Percentiles rank a stretch among this genome's conserved stretches.
These are phyloP conservation scores for Melieria crassipennis DNA, from an alignment of 2,888 invertebrate species.

Conservation along the genomic window DNA sequence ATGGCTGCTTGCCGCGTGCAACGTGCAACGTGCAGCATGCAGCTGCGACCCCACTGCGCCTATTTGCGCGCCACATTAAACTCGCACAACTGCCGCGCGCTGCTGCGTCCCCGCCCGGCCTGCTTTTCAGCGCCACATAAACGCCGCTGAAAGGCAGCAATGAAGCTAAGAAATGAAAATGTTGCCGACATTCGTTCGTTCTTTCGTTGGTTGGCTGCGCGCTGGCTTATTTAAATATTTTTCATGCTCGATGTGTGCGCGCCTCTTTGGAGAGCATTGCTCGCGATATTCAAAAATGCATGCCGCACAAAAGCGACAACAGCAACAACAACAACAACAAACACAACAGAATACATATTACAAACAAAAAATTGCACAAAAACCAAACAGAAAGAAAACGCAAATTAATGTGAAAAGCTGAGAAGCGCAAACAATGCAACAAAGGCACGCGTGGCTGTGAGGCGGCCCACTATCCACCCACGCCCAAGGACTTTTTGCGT, in stretches of 20 bases:
- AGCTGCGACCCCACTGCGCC: slow-evolving; percentile 9
- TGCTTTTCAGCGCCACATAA: too few relatives aligned
- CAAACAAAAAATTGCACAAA: not conserved
- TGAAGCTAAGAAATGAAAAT: too few relatives aligned
- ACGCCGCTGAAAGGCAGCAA: too few relatives aligned
- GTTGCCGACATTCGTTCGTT: too few relatives aligned
- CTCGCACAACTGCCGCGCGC: slow-evolving; percentile 20
- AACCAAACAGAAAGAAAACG: not conserved
- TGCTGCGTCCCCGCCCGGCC: too few relatives aligned
- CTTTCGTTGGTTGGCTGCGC: too few relatives aligned
- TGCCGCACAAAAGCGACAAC: not conserved
- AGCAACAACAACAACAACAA: slow-evolving; percentile 13
- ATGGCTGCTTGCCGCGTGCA: not conserved
- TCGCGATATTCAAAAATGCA: too few relatives aligned
- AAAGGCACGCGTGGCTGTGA: not conserved
- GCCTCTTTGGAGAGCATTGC: too few relatives aligned
- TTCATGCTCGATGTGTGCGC: too few relatives aligned
- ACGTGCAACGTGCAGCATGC: not conserved
- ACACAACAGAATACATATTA: not conserved
- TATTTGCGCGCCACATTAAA: slow-evolving; percentile 30
- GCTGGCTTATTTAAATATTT: too few relatives aligned
- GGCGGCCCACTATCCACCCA: not conserved
- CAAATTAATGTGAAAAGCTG: not conserved
- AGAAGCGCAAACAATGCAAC: not conserved
- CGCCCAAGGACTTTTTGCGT: not conserved